Evolutionary conservation across 2,888 invertebrate species (phyloP), one percentile per base, ranked within the genome.

Genomic region (Acanthacorydalis orientalis): DNA sequence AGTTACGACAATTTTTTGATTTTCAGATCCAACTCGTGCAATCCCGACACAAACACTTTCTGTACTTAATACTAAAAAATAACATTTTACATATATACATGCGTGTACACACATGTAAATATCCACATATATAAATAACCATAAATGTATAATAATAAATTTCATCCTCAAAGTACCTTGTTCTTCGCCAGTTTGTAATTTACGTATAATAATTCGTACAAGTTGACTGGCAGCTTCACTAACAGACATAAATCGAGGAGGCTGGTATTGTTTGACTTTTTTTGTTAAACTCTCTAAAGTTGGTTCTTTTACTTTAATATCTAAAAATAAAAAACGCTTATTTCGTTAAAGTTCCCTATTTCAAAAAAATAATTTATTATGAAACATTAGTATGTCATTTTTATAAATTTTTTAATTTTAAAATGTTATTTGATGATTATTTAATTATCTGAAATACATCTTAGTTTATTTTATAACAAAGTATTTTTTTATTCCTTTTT

Each of bases 251-350:
- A 91, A 98, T 56, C 83, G 77, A 1, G 97, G 88, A 4, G 93
- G 89, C 77, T 93, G 87, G 64, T 87, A 98, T 57, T 89, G 83
- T 52, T 83, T 82, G 53, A 83, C 80, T 60, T 90, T 91, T 64
- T 80, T 90, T 59, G 85, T 85, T 54, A 98, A 64, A 58, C 93
- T 95, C 63, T 97, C 96, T 53, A 87, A 73, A 23, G 92, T 90
- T 51, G 95, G 95, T 65, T 99, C 98, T 68, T 96, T 98, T 1
- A 97, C 89, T 74, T 96, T 95, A 50, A 99, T 97, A 69, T 98
- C 97, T 78, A 73, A 34, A 16, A n/a, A 48, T 35, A 37, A 52
- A n/a, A 45, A 6, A 11, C 1, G n/a, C n/a, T n/a, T 6, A 23
- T 16, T 41, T 9, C 7, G 10, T 14, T n/a, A 10, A 41, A 12